Conservation (phyloP, 2,888 invertebrate genomes). For the Ceriagrion tenellum region DNA sequence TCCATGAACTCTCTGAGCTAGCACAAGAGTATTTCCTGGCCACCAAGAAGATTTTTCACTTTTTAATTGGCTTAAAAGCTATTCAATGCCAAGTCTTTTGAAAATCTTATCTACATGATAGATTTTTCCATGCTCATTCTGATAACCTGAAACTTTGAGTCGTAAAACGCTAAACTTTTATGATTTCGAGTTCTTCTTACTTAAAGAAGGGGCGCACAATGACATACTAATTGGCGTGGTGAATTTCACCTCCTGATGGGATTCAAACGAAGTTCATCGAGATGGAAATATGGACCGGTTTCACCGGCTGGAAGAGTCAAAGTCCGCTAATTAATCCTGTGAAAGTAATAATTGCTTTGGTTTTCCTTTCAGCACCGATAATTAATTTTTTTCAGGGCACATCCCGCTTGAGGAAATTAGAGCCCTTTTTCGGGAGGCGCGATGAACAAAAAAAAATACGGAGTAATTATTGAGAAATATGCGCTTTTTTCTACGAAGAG, state of each 20-base stretch:
- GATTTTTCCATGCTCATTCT: background rate
- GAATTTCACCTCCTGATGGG: background rate
- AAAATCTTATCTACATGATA: background rate
- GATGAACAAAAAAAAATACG: background rate
- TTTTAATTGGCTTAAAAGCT: background rate
- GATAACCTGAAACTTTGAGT: background rate
- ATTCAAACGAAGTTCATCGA: background rate
- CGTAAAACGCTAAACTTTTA: background rate
- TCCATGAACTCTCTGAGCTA: too few species aligned
- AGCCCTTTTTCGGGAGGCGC: background rate
- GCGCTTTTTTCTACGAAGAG: background rate
- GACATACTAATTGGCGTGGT: background rate
- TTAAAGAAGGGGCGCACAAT: background rate
- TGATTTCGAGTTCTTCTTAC: background rate
- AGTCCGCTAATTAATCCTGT: background rate
- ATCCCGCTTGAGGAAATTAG: background rate
- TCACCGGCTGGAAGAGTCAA: background rate
- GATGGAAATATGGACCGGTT: background rate
- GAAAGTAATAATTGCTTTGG: background rate
- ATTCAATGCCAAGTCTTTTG: background rate
- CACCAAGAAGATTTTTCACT: too few species aligned
- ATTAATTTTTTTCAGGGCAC: background rate
- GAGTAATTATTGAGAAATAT: background rate
- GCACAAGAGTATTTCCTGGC: too few species aligned
- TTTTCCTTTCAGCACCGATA: background rate